phyloP scores from a whole-genome alignment of 2,888 invertebrate genomes.

The Acanthosepion esculentum region DNA sequence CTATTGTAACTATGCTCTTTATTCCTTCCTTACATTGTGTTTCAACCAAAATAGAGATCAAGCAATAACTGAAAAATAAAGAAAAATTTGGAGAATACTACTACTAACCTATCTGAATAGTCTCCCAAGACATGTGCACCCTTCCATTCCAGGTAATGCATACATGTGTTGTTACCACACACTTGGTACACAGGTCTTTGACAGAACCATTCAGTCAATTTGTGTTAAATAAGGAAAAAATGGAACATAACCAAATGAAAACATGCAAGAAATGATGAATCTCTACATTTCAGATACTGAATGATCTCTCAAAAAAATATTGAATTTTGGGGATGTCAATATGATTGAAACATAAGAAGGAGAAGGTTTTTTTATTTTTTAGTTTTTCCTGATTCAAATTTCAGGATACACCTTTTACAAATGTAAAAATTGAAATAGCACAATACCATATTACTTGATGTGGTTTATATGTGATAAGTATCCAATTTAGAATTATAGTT shows the following conservation, averaged over 20 bases:
- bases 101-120: background rate
- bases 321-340: background rate
- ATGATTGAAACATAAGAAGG: background rate
- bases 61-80: background rate
- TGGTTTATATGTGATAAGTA: background rate
- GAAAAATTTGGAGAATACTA: background rate
- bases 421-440: background rate
- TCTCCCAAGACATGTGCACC: background rate
- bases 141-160: slow-evolving; percentile 6
- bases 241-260: too few species aligned
- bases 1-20: background rate
- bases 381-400: too few species aligned
- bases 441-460: background rate
- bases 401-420: background rate
- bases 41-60: background rate
- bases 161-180: slow-evolving; percentile 12
- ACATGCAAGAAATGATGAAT: background rate
- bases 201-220: background rate
- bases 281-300: background rate
- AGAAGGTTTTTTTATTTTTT: background rate
- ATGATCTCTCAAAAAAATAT: background rate
- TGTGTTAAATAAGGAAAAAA: background rate
- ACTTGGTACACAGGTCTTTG: background rate
- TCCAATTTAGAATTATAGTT: background rate
- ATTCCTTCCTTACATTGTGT: background rate